Evolutionary conservation across 1,140 invertebrate genomes (phyloP), one percentile per base, ranked within the genome.

Genomic region (Amphibalanus amphitrite): DNA sequence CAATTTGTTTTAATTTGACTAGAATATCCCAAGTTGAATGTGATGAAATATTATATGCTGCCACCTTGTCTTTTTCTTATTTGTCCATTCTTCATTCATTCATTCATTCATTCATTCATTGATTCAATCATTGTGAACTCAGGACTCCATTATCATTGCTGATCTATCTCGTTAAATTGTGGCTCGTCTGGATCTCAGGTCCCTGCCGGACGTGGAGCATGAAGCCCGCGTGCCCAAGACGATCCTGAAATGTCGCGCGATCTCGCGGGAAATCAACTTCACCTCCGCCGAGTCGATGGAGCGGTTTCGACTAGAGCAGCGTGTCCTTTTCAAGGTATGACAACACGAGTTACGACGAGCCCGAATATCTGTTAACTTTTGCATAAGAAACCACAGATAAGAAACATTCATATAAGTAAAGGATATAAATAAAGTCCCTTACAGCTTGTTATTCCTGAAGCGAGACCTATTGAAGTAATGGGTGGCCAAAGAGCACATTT

Each of bases 181-280:
- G 84, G 77, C 80, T n/a, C n/a, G n/a, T n/a, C n/a, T n/a, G n/a
- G n/a, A n/a, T n/a, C n/a, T n/a, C 75, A 86, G 88, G 73, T 89
- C 90, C 28, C 84, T 87, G 67, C 90, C 95, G 38, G 90, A 92
- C 72, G 83, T 88, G 25, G 95, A 98, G 80, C 96, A 98, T 81
- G 93, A 97, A 86, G 96, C 95, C 1, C 83, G 89, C 73, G 95
- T 99, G 69, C 97, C 97, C 0, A 97, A 98, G 78, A 90, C 90
- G 78, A 97, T 99, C 75, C 82, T 99, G 40, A 93, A 96, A 82
- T 97, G 95, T 81, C 82, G 93, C 77, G 92, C 94, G 29, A 91
- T 99, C 25, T 97, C 95, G 0, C 84, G 96, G 74, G 97, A 99
- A 84, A 93, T 99, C 75, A 99, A 98, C 82, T 99, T 99, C 80